Conservation (phyloP, 2,888 invertebrate species). For the Heliconius hortense region DNA sequence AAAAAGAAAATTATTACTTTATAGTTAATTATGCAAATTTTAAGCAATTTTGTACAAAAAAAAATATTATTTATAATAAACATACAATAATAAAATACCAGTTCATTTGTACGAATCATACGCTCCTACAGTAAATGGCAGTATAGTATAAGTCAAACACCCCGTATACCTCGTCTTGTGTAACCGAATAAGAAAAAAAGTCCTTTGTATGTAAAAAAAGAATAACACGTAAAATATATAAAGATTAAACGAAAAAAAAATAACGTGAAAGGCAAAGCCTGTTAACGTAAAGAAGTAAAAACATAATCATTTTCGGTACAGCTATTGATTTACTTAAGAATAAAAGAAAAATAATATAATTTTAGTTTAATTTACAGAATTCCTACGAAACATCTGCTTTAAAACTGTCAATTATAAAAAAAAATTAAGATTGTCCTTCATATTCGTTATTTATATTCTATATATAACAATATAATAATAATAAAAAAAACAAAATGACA, state of each 20-base stretch:
- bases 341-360: too few species aligned
- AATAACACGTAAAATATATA: not conserved
- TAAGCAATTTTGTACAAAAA: not conserved
- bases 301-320: not conserved
- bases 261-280: not conserved
- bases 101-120: constrained; percentile 11
- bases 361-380: not conserved
- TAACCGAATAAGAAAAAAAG: not conserved
- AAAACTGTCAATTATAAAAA: too few species aligned
- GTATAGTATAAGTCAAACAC: constrained; percentile 30
- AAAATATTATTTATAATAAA: not conserved
- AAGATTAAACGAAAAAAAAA: not conserved
- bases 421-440: not conserved
- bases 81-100: constrained; percentile 4
- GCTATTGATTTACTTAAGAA: not conserved
- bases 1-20: too few species aligned
- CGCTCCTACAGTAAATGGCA: constrained; percentile 33
- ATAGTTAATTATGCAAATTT: not conserved
- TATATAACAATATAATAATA: constrained; percentile 4
- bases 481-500: not conserved
- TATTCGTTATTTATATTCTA: not conserved
- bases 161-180: constrained; percentile 11
- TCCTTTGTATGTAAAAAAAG: not conserved
- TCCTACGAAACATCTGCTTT: not conserved
- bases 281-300: not conserved